phyloP scores from a whole-genome alignment of 2,113 vertebrate species.

The Junco hyemalis region DNA sequence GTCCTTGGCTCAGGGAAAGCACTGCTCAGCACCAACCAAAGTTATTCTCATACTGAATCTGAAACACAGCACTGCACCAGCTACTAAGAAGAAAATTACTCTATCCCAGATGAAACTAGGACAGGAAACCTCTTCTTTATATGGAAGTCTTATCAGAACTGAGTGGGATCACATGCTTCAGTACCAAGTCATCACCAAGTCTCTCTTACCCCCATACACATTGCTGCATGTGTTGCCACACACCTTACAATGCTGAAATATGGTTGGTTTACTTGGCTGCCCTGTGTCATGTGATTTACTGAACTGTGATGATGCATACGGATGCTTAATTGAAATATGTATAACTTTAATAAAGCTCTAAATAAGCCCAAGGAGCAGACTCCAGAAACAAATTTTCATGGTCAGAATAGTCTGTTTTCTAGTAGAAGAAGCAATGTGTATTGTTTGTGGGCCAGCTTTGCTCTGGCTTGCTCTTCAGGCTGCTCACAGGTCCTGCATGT shows the following conservation, averaged over 20 bases:
- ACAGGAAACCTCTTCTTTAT: background rate
- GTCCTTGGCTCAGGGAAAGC: background rate
- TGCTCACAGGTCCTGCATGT: rapidly evolving
- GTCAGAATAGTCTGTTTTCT: background rate
- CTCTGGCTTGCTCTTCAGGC: background rate
- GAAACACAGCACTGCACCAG: background rate
- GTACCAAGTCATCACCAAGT: rapidly evolving
- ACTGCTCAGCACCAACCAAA: background rate
- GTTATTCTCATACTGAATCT: rapidly evolving
- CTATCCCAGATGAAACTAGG: background rate
- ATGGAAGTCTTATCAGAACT: background rate
- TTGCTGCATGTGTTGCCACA: background rate
- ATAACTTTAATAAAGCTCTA: background rate
- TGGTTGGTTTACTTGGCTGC: background rate
- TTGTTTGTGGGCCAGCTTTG: background rate
- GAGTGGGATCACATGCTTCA: background rate
- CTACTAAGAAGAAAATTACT: background rate
- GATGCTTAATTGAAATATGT: background rate
- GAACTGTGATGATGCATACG: background rate
- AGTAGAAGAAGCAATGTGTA: background rate
- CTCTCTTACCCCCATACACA: background rate
- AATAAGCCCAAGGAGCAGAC: background rate
- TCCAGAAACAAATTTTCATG: background rate
- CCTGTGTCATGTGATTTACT: background rate
- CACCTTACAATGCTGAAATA: background rate